Base-by-base conservation (phyloP, 2,113 vertebrate genomes). In the Zeus faber region DNA sequence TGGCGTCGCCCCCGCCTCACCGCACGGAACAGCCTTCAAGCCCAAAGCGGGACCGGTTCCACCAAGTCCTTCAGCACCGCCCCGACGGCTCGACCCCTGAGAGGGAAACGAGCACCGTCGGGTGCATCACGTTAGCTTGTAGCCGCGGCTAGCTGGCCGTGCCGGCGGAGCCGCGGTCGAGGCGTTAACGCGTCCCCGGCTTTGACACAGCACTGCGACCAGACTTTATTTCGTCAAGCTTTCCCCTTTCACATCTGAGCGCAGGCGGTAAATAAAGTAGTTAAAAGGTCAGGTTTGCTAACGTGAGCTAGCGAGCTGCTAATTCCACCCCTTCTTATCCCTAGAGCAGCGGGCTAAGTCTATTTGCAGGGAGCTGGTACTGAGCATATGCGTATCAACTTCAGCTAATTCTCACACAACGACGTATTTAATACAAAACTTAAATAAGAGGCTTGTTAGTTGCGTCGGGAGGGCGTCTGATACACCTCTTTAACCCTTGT, bases 301-400 rank as follows among this genome's bases (percentile, higher is more conserved):
- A 24, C 27, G 26, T 16, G 47, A 46, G 66, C 53, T 69, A 72
- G 66, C 60, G 22, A 70, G 54, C 46, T 54, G 81, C 79, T 81
- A 66, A 70, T 59, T 66, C 18, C 71, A 72, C 59, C 68, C 65
- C 49, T 57, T 65, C 62, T 81, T 67, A 73, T 64, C 64, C 57
- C 57, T 72, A 78, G 62, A 48, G n/a, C 58, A 18, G n/a, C 29
- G 62, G 62, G 51, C 54, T 68, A 25, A 9, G 44, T 49, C 33
- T 58, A 23, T 69, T 49, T 59, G 13, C 65, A 49, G 54, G 26
- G 53, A n/a, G n/a, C n/a, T n/a, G n/a, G n/a, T n/a, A n/a, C n/a
- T n/a, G n/a, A n/a, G n/a, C n/a, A n/a, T n/a, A n/a, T n/a, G n/a
- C n/a, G n/a, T n/a, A n/a, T n/a, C n/a, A n/a, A n/a, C n/a, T n/a